phyloP scores from a whole-genome alignment of 2,113 vertebrate species.

The Cochlearius cochlearius region DNA sequence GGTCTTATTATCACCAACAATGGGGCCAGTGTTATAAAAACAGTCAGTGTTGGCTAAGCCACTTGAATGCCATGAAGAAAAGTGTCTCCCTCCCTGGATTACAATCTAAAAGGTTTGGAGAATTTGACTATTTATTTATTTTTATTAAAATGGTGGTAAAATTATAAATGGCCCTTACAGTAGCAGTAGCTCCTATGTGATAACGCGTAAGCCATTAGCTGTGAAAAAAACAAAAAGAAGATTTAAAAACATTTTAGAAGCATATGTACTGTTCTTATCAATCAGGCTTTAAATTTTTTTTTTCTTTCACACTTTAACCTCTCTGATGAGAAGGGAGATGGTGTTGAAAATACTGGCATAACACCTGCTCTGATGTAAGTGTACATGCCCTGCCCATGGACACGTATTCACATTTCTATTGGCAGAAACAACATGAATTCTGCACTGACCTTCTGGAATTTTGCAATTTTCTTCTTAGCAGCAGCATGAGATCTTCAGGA shows the following conservation, averaged over 20 bases:
- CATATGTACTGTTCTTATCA: background rate
- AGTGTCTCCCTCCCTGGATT: slow-evolving; percentile 4
- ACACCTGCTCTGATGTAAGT: background rate
- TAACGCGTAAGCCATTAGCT: background rate
- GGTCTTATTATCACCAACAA: slow-evolving; percentile 38
- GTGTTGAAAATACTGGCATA: background rate
- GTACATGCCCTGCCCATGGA: background rate
- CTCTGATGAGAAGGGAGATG: background rate
- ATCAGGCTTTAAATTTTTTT: background rate
- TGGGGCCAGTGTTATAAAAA: slow-evolving; percentile 40
- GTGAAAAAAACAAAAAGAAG: background rate
- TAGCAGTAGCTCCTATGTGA: background rate
- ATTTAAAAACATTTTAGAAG: background rate
- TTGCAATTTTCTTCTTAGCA: slow-evolving; percentile 3
- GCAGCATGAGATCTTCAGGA: slow-evolving; percentile 5
- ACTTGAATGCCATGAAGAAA: slow-evolving; percentile 18
- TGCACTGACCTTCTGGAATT: slow-evolving; percentile 9
- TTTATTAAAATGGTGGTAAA: slow-evolving; percentile 19
- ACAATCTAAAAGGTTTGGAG: slow-evolving; percentile 20
- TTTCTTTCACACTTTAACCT: background rate
- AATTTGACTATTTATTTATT: background rate
- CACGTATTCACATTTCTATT: background rate
- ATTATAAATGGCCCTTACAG: slow-evolving; percentile 15
- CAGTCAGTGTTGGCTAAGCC: background rate
- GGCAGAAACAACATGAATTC: background rate